Evolutionary conservation across 1,140 invertebrate species (phyloP), one percentile per base, ranked within the genome.

Genomic region (Parasteatoda tepidariorum): DNA sequence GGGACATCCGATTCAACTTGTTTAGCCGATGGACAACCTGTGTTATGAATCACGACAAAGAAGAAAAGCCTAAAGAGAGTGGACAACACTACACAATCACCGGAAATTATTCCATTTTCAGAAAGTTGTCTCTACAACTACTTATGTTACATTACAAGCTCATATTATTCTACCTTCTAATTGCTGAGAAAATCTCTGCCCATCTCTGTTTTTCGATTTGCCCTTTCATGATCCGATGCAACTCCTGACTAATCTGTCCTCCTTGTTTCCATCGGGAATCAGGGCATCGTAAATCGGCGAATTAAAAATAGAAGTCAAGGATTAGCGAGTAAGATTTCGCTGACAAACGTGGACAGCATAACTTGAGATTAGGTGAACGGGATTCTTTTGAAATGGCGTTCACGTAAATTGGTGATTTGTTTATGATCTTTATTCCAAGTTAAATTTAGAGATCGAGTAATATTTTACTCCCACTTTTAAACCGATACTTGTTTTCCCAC

Each of bases 31-130:
- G 38, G 18, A 13, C 38, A 9, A 48, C 9, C 38, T 48, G 38
- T 9, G 38, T 9, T 48, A 48, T 48, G 38, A 48, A 48, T 48
- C 38, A 48, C 2, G 0, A 18, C 2, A n/a, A n/a, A 48, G 38
- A 18, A 48, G 18, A 48, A 48, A 13, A 48, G 38, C 38, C 38
- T 13, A 1, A 48, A 13, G 9, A 9, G 38, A 48, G 38, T 48
- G 38, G 38, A 48, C 38, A 48, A 9, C n/a, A n/a, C 18, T 48
- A 48, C 38, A 68, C 79, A 75, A 68, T 82, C 55, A 54, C 55
- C 66, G 54, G 55, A 82, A 75, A 57, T 48, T 73, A 73, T 73
- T 33, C 41, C 18, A 73, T 73, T 73, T 48, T 73, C 48, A n/a
- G 67, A 22, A 70, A 34, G 4, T 15, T 54, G 30, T 13, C 54